Base-by-base conservation (phyloP, 2,797 vertebrate species). In the Ctenopoma multispine region DNA sequence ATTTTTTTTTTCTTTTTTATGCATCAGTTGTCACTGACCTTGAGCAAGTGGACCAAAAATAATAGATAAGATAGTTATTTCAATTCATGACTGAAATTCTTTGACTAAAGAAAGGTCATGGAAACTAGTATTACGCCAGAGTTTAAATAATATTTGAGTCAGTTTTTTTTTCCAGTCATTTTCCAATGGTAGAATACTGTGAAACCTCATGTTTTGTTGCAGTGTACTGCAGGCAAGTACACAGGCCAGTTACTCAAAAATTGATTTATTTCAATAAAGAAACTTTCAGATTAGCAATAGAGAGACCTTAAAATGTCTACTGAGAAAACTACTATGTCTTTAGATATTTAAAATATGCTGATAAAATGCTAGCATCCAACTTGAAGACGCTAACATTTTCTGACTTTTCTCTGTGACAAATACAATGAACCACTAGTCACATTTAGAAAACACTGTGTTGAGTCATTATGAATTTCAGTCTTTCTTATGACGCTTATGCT, bases 401-500 rank as follows among this genome's bases (percentile, higher is more conserved):
- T 24, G 24, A 24, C 24, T 24, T 24, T 24, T 24, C 4, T 4
- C 24, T 24, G 24, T 24, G 24, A 24, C 24, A 24, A 24, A 24
- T 24, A 24, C 24, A 24, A 24, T 2, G 24, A 24, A 24, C 4
- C 24, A 24, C 24, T 24, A 4, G 24, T 24, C 24, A 24, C 24
- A 24, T 24, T 24, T 24, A 24, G 24, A 24, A 24, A 24, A 24
- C 4, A 24, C 24, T 24, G 24, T 24, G 4, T 51, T 72, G 46
- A 21, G 9, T 56, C 18, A 59, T 55, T 17, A 57, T 23, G 29
- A 27, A 63, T 69, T 56, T 62, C 48, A 75, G 49, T 41, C 41
- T 24, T 44, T 36, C 27, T 41, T 29, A 34, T 31, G 40, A 31
- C 40, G 24, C 47, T 65, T 74, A 1, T 15, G 3, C 34, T 63